Base-by-base conservation (phyloP, 1,140 invertebrate species). In the Sinonovacula constricta region DNA sequence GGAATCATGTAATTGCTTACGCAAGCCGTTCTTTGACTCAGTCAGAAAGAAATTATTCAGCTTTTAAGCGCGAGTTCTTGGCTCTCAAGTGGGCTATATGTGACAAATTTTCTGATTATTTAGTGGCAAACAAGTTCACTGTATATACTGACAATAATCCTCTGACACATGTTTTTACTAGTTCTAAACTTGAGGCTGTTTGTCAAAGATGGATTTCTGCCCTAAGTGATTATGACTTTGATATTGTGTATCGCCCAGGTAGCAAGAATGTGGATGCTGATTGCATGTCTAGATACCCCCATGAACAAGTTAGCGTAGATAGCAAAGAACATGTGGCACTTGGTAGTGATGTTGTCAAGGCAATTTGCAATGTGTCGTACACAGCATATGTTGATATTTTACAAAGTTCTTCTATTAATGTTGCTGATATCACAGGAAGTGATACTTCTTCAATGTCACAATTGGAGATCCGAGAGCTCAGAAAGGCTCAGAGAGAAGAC, bases 111-210 rank as follows among this genome's bases (percentile, higher is more conserved):
- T 39, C n/a, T 30, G 57, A 60, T 22, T 65, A 79, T 24, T 63
- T 76, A 18, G 57, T 57, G 15, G 62, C 33, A 5, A 49, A 49
- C 15, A 10, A 2, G 18, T 66, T 79, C 39, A 15, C 14, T 39
- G 69, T 59, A 45, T 4, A 65, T 24, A 81, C 80, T 18, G 79
- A 82, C 30, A 82, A 79, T 33, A 79, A 83, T 49, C 76, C 72
- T 0, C 49, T 70, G 7, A 83, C 81, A 22, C 68, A 83, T 71
- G 57, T 80, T 18, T 36, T 76, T 18, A 74, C 79, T 22, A 36
- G 34, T 0, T 63, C 74, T 3, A 79, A 77, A 26, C 39, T 79
- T 24, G 70, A 80, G 34, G 63, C 71, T 3, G 69, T 57, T 22
- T 45, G 69, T 24, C 79, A 81, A 15, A 26, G 76, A 53, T 79